Evolutionary conservation across 2,113 vertebrate species (phyloP), one percentile per base, ranked within the genome.

Genomic region (Alosa alosa): DNA sequence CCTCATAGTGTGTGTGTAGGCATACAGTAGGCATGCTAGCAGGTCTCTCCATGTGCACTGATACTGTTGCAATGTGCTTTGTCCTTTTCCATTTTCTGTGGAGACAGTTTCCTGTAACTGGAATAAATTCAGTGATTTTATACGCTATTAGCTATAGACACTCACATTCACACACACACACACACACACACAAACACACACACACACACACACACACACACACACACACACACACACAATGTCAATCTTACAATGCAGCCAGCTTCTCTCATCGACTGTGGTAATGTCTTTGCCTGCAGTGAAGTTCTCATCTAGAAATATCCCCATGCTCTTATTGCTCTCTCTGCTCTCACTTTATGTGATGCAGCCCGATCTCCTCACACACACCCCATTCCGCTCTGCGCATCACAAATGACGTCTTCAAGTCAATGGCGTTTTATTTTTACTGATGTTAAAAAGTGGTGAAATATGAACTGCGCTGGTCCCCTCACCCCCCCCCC

Each of bases 231-330:
- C 4, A 39, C 36, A 18, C 31, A 78, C 36, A 39, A 78, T 1
- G n/a, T 68, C 64, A 31, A 10, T 49, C 36, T 47, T n/a, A 13
- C 15, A 83, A 31, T 90, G 31, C 86, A 83, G 57, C 31, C 83
- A 87, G 82, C 82, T 68, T 36, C 36, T 39, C 15, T 78, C 25
- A 39, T 78, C 11, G 72, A 15, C 72, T 78, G 72, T 36, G 72
- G 72, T 78, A 78, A 78, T 78, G 36, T 78, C 72, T 39, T 5
- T 78, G 72, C 72, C 72, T 78, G 72, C 72, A 78, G 72, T 78
- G 15, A 78, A 78, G 36, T 78, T 39, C 25, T 78, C 72, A 15
- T 31, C 72, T 39, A 3, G 72, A 78, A 78, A 78, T 36, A 78
- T 78, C 72, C 17, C 10, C 31, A 36, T 39, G 20, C 55, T 20